These are phyloP conservation scores for Otolemur garnettii DNA, from an alignment of 2,113 vertebrate genomes.

Conservation along the genomic window DNA sequence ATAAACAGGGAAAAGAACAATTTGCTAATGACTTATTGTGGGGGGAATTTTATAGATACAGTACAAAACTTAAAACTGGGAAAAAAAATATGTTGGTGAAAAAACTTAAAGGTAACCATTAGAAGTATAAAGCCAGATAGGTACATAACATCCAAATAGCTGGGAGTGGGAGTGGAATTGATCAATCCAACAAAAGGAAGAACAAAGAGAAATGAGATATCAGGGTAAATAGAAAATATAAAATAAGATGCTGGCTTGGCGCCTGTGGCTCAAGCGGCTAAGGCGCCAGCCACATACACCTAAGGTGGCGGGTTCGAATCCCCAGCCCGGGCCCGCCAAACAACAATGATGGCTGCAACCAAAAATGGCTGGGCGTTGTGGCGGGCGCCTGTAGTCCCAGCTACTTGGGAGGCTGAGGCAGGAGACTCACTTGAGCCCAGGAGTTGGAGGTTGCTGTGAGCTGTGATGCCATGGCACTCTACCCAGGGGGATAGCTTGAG, in stretches of 20 bases:
- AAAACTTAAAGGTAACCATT: conserved; percentile 5
- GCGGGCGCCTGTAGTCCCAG: too few relatives aligned
- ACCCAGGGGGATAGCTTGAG: too few relatives aligned
- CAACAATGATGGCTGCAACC: too few relatives aligned
- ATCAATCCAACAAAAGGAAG: not conserved
- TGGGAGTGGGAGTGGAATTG: not conserved
- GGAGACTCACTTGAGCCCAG: too few relatives aligned
- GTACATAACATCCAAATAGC: conserved; percentile 50
- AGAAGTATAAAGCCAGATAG: not conserved
- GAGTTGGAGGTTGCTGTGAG: too few relatives aligned
- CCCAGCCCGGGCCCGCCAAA: too few relatives aligned
- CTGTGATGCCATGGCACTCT: too few relatives aligned
- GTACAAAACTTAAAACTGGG: conserved; percentile 37
- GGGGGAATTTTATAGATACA: conserved; percentile 7
- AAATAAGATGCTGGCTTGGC: not conserved
- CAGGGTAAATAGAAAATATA: not conserved
- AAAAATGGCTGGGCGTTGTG: too few relatives aligned
- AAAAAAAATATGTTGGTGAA: not conserved
- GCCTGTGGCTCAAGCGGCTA: too few relatives aligned
- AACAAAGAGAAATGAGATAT: not conserved
- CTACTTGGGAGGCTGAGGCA: too few relatives aligned
- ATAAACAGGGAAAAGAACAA: not conserved
- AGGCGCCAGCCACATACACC: too few relatives aligned
- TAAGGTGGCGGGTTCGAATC: too few relatives aligned
- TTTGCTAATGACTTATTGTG: conserved; percentile 19